Conservation (phyloP, 2,797 vertebrate species). For the Streptopelia turtur region DNA sequence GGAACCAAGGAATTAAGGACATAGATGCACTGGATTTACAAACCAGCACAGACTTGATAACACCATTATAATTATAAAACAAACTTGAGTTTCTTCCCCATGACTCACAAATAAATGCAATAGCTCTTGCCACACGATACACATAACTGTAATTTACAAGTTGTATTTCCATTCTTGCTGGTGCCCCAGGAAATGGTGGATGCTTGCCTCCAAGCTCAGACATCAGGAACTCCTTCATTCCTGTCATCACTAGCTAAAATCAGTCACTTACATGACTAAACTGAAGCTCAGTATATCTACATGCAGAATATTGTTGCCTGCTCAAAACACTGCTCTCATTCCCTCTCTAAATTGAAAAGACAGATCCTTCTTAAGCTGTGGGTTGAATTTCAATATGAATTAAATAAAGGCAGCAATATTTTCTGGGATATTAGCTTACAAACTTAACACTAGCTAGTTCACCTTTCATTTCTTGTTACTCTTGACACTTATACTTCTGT, state of each 20-base stretch:
- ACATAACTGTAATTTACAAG: background rate
- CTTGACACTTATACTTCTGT: background rate
- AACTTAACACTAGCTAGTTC: background rate
- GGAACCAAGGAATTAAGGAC: background rate
- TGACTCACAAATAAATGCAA: background rate
- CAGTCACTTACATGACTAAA: background rate
- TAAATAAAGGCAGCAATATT: background rate
- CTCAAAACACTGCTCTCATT: background rate
- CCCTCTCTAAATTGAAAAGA: background rate
- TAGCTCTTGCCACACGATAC: background rate
- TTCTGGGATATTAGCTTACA: background rate
- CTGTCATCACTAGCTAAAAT: background rate
- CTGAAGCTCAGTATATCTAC: background rate
- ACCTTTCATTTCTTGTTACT: background rate
- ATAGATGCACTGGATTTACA: background rate
- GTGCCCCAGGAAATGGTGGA: background rate
- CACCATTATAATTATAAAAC: background rate
- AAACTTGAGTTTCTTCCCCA: background rate
- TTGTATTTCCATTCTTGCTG: background rate
- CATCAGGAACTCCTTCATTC: background rate
- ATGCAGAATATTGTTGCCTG: background rate
- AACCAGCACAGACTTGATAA: background rate
- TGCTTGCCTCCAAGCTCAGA: background rate
- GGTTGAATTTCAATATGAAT: background rate
- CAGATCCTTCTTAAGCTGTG: background rate